phyloP scores from a whole-genome alignment of 2,888 invertebrate genomes.

The Alentia gelatinosa region DNA sequence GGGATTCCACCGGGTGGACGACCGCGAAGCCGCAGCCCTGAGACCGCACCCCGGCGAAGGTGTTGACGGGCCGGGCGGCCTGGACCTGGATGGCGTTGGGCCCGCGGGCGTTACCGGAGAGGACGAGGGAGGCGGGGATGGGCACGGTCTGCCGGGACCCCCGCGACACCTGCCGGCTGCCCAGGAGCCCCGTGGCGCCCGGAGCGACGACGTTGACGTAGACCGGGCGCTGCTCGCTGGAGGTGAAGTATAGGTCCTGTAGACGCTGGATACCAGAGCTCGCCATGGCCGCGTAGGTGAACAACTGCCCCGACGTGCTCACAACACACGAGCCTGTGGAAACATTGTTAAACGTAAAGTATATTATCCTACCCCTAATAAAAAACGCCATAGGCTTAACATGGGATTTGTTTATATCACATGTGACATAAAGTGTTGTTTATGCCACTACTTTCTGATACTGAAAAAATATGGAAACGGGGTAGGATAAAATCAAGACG shows the following conservation, averaged over 20 bases:
- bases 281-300: constrained; percentile 9
- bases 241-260: background rate
- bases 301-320: background rate
- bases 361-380: too few species aligned
- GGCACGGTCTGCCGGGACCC: background rate
- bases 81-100: background rate
- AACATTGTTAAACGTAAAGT: too few species aligned
- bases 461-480: too few species aligned
- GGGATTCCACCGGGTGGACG: background rate
- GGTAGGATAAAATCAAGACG: too few species aligned
- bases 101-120: background rate
- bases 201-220: background rate
- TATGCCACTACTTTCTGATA: too few species aligned
- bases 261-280: background rate
- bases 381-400: too few species aligned
- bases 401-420: too few species aligned
- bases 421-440: too few species aligned
- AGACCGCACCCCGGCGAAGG: background rate
- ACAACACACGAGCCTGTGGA: too few species aligned
- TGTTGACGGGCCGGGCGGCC: background rate
- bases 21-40: background rate
- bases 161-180: background rate
- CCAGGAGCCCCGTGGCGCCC: background rate
- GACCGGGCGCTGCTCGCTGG: background rate
- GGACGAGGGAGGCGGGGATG: background rate